phyloP scores from a whole-genome alignment of 2,113 vertebrate species.

The Anhinga anhinga region DNA sequence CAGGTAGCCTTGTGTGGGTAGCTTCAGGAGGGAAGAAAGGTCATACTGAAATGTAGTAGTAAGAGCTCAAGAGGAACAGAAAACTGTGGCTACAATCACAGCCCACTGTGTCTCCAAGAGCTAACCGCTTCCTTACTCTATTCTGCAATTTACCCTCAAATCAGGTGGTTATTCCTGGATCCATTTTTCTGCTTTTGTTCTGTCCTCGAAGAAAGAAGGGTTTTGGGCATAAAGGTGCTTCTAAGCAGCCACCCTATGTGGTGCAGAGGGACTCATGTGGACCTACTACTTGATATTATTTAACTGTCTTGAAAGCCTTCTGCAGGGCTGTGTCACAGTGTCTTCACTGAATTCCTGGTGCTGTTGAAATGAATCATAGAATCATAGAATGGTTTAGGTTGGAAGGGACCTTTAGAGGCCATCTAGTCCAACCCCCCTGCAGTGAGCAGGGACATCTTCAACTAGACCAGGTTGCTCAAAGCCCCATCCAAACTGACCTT shows the following conservation, averaged over 20 bases:
- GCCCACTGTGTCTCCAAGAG: not conserved
- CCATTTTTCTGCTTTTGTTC: not conserved
- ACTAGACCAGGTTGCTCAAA: too few species aligned
- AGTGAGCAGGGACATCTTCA: too few species aligned
- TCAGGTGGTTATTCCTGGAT: not conserved
- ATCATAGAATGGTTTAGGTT: too few species aligned
- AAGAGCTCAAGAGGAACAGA: not conserved
- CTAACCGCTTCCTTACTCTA: rapidly evolving
- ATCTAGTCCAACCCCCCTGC: too few species aligned
- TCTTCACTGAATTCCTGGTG: not conserved
- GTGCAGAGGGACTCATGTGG: not conserved
- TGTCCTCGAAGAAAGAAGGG: not conserved
- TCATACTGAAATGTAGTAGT: not conserved
- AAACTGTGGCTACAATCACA: not conserved
- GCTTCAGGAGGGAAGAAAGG: not conserved
- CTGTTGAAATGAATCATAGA: not conserved
- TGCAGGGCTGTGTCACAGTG: not conserved
- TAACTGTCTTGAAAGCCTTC: not conserved
- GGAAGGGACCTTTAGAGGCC: too few species aligned
- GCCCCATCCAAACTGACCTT: too few species aligned
- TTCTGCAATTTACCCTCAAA: not conserved
- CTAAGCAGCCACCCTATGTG: not conserved
- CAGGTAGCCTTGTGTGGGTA: rapidly evolving
- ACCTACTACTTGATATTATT: not conserved
- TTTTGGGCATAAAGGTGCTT: not conserved